Base-by-base conservation (phyloP, 2,888 invertebrate genomes). In the Arrhopalites spinosus region DNA sequence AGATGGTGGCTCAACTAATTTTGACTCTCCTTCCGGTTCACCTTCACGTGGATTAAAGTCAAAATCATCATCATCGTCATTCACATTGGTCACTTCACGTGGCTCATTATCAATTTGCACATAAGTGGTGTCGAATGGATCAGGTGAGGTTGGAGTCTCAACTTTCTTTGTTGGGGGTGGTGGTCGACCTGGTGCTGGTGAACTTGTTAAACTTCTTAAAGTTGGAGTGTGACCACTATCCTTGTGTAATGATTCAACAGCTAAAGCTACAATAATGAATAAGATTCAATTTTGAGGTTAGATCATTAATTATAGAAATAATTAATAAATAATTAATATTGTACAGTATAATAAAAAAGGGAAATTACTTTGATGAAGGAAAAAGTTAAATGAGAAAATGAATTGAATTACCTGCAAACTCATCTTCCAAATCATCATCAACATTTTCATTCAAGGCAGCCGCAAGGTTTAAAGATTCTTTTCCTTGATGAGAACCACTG, bases 231-330 rank as follows among this genome's bases (percentile, higher is more conserved):
- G n/a, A n/a, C n/a, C n/a, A 36, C 17, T 8, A 7, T 87, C 85
- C 84, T 90, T 90, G 1, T 87, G 87, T 81, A 92, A 86, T 29
- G 93, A 93, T 86, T 93, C 92, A n/a, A 90, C 89, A 23, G 93
- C 93, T 87, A 93, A 85, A 83, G 90, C 88, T n/a, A n/a, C n/a
- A n/a, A n/a, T n/a, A n/a, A n/a, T n/a, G n/a, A n/a, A n/a, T n/a
- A n/a, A n/a, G n/a, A n/a, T n/a, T n/a, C n/a, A n/a, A n/a, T n/a
- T n/a, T n/a, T n/a, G n/a, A n/a, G n/a, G n/a, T n/a, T n/a, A n/a
- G n/a, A n/a, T n/a, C n/a, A n/a, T n/a, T n/a, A n/a, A n/a, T n/a
- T n/a, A n/a, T n/a, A n/a, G n/a, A n/a, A n/a, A n/a, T n/a, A n/a
- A n/a, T n/a, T n/a, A n/a, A n/a, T n/a, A n/a, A n/a, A n/a, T n/a